Base-by-base conservation (phyloP, 2,797 vertebrate species). In the Propithecus deckenii region DNA sequence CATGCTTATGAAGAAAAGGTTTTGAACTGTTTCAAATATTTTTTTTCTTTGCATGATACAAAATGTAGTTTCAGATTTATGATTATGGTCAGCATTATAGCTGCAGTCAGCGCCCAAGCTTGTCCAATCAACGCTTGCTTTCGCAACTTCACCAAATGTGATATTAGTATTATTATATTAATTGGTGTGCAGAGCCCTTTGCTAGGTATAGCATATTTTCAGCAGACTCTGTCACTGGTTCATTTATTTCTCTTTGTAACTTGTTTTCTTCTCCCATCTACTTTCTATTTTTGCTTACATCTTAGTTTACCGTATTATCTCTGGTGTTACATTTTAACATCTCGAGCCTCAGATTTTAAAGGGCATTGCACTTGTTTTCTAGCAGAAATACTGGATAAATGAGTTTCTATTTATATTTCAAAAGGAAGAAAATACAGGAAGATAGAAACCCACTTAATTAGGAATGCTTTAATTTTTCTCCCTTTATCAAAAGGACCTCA, bases 181-280 rank as follows among this genome's bases (percentile, higher is more conserved):
- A 89, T 86, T 30, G 8, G 38, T 32, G 17, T 72, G 8, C 28
- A 46, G 5, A 81, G 13, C 17, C 8, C 32, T 76, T 71, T 41
- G 55, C 23, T 83, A 79, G 18, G 25, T 65, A n/a, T 67, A 4
- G 4, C 20, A 9, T 57, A 41, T 65, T 87, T 94, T 89, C 35
- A 89, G 43, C 4, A 50, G 61, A 61, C 41, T 67, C 25, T 46
- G 4, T 43, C 74, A 32, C 41, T 87, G 85, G 20, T 30, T 93
- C 41, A 78, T 86, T 87, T 91, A 79, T 76, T 95, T 97, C 38
- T 57, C 17, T 89, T 89, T 72, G n/a, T 41, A 94, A 75, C 4
- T 90, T 87, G 5, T 28, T 65, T 78, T 91, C 76, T 91, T 17
- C 67, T 81, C 87, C 57, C 32, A 43, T 75, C 15, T 18, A 13